Conservation (phyloP, 2,888 invertebrate species). For the Encarsia formosa region DNA sequence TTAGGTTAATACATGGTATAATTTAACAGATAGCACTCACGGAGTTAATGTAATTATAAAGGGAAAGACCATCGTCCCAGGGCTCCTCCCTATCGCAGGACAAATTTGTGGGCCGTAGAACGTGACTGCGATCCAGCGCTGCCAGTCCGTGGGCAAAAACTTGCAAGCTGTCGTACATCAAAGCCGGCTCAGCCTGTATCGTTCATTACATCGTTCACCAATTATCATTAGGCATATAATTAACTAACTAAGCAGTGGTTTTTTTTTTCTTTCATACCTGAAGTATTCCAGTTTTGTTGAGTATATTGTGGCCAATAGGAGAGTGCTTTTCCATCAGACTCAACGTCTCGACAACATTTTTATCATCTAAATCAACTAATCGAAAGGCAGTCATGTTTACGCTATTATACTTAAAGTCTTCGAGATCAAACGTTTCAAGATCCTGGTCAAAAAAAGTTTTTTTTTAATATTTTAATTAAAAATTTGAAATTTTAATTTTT, state of each 20-base stretch:
- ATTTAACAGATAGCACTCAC: conserved; percentile 51
- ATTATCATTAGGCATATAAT: too few relatives aligned
- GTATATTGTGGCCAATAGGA: conserved; percentile 74
- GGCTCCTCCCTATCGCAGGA: conserved; percentile 76
- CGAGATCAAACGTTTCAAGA: conserved; percentile 80
- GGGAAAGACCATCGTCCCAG: conserved; percentile 73
- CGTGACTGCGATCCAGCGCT: conserved; percentile 66
- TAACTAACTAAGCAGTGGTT: too few relatives aligned
- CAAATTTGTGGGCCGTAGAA: conserved; percentile 68
- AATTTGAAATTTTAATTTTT: not conserved
- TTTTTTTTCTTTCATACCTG: conserved; percentile 57
- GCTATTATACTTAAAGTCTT: conserved; percentile 89
- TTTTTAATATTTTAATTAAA: not conserved
- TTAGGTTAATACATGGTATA: not conserved
- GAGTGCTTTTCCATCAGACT: conserved; percentile 86
- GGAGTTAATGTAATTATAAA: conserved; percentile 72
- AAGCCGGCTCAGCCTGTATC: conserved; percentile 81
- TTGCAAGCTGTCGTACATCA: conserved; percentile 82
- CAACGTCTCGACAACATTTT: conserved; percentile 69
- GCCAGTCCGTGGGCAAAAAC: conserved; percentile 75
- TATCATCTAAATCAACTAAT: conserved; percentile 75
- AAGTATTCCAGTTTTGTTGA: conserved; percentile 65
- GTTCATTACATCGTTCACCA: too few relatives aligned
- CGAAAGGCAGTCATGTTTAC: conserved; percentile 95
- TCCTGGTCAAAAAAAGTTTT: conserved; percentile 57